Evolutionary conservation across 2,888 invertebrate genomes (phyloP), one percentile per base, ranked within the genome.

Genomic region (Bruchidius siliquastri): DNA sequence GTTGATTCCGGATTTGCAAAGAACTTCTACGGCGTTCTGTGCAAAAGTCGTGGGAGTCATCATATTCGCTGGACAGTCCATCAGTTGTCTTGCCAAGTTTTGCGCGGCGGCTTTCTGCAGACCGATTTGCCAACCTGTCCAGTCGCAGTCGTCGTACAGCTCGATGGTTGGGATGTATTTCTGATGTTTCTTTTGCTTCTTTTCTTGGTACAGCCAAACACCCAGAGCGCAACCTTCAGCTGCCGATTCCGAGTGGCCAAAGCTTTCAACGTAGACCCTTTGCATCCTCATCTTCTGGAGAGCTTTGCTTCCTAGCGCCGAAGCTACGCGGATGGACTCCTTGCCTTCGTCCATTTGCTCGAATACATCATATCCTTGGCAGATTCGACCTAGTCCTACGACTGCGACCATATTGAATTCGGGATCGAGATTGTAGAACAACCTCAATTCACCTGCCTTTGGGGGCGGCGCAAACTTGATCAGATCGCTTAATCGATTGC

Each of bases 11-110:
- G 87, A 86, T 77, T 87, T 86, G 77, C 87, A 87, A 49, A 49
- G 49, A 1, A 49, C 49, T 49, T 49, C 90, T 0, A 90, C 89
- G 0, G 92, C 91, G 77, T 91, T 89, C 85, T 93, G 91, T 0
- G 94, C 92, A 84, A 95, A 95, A 2, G 90, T 88, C 0, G 92
- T 93, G 0, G 96, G 96, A 1, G 94, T 95, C 84, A 96, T 88
- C 73, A 91, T 82, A 84, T 96, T 96, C 0, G 95, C 91, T 0
- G 96, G 95, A 82, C 92, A 91, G 85, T 96, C 95, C 88, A 93
- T 93, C 20, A 96, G 86, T 78, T 89, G 90, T 4, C 95, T 87
- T 0, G 94, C 92, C 73, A 95, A 87, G 85, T 96, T 96, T 86
- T 96, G 96, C 0, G 93, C 92, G 74, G 93, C 92, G 0, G 93